phyloP scores from a whole-genome alignment of 2,888 invertebrate genomes.

The Eilema griseolum region DNA sequence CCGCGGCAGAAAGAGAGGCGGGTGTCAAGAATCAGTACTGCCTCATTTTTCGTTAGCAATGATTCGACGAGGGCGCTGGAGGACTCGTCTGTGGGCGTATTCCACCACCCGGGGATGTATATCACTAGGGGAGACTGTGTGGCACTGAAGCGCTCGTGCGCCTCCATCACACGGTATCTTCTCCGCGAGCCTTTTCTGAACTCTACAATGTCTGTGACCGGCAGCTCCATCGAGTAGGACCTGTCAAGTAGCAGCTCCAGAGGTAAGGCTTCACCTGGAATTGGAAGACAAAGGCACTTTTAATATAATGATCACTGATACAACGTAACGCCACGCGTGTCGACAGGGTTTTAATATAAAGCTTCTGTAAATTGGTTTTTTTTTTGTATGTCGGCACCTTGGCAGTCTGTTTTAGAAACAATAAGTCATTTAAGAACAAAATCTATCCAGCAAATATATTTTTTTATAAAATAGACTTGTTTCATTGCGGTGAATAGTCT shows the following conservation, averaged over 20 bases:
- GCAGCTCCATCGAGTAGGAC: conserved; percentile 53
- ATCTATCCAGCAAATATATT: no score
- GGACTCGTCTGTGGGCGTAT: conserved; percentile 74
- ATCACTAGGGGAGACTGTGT: conserved; percentile 54
- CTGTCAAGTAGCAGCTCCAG: conserved; percentile 67
- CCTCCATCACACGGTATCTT: conserved; percentile 57
- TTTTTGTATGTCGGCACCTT: no score
- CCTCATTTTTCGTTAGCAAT: conserved; percentile 61
- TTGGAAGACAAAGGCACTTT: not conserved
- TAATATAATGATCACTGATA: not conserved
- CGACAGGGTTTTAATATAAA: no score
- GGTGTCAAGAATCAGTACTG: conserved; percentile 72
- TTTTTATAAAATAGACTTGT: no score
- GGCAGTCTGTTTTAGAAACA: no score
- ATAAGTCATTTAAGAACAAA: no score
- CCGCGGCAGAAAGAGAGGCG: conserved; percentile 71
- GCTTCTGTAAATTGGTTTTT: no score
- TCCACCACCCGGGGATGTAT: conserved; percentile 81
- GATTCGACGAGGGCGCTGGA: conserved; percentile 67
- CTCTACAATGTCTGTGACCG: conserved; percentile 65
- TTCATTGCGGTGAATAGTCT: no score
- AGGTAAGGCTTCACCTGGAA: conserved; percentile 76
- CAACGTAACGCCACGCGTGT: not conserved
- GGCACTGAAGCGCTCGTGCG: conserved; percentile 47
- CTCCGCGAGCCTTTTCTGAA: conserved; percentile 50